A percentile compares a stretch with the other conserved stretches of the same genome.
Evolutionary conservation across 2,888 invertebrate species (phyloP).

Genomic region (Pseudanteris insignis): DNA sequence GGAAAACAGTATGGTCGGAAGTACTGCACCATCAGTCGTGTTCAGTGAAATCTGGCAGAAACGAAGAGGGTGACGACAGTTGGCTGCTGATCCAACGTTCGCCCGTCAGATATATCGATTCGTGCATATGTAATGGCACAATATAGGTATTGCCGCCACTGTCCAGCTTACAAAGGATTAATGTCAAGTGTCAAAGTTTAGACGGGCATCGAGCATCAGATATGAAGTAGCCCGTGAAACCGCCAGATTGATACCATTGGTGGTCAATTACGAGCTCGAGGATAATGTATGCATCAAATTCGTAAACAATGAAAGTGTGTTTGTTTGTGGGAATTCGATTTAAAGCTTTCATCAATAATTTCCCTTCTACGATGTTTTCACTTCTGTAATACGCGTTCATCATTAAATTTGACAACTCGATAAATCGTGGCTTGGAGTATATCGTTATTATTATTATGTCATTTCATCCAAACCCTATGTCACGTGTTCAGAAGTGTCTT

Average conservation of each 20-base stretch:
- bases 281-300: too few relatives aligned
- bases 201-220: conserved; percentile 40
- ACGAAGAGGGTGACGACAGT: conserved; percentile 61
- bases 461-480: too few relatives aligned
- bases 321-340: too few relatives aligned
- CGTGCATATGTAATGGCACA: conserved; percentile 58
- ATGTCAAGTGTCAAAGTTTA: conserved; percentile 59
- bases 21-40: conserved; percentile 56
- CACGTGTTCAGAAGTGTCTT: too few relatives aligned
- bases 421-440: too few relatives aligned
- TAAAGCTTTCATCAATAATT: too few relatives aligned
- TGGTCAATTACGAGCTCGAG: conserved; percentile 25
- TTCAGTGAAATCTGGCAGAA: conserved; percentile 64
- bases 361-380: too few relatives aligned
- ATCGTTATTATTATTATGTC: too few relatives aligned
- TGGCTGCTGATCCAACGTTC: conserved; percentile 43
- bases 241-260: conserved; percentile 27
- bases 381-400: too few relatives aligned
- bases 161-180: conserved; percentile 61
- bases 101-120: conserved; percentile 36
- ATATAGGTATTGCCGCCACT: conserved; percentile 51
- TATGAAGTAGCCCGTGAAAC: conserved; percentile 44
- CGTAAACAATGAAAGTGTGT: not conserved
- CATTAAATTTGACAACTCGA: too few relatives aligned
- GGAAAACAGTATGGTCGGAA: conserved; percentile 9